Conservation (phyloP, 1,140 invertebrate genomes). For the Gryllus bimaculatus region DNA sequence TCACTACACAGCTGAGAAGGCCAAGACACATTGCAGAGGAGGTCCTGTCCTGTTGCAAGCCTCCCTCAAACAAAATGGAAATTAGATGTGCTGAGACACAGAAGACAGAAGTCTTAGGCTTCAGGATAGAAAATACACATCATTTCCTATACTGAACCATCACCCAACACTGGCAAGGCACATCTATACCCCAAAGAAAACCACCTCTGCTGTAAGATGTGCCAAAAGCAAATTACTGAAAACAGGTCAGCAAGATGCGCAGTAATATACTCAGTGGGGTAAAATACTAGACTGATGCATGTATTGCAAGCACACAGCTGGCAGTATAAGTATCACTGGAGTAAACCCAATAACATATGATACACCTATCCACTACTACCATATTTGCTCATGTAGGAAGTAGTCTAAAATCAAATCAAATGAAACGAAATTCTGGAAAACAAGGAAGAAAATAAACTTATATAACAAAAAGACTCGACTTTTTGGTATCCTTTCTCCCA, state of each 20-base stretch:
- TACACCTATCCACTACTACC: background rate
- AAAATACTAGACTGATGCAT: background rate
- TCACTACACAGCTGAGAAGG: background rate
- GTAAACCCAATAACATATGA: background rate
- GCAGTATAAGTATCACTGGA: background rate
- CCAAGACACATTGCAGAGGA: background rate
- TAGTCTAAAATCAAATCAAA: background rate
- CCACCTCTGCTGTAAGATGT: no score
- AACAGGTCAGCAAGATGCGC: background rate
- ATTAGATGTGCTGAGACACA: background rate
- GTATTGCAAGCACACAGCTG: background rate
- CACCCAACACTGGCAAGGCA: slow-evolving; percentile 2
- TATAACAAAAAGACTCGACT: background rate
- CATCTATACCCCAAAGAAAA: background rate
- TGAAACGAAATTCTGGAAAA: background rate
- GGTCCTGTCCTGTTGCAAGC: background rate
- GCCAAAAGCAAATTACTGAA: background rate
- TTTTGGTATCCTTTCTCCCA: background rate
- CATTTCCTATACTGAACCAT: background rate
- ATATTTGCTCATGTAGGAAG: background rate
- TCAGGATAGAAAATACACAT: background rate
- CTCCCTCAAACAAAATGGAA: background rate
- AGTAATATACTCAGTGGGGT: background rate
- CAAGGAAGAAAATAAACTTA: background rate
- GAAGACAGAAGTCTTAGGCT: background rate